Evolutionary conservation across 2,797 vertebrate genomes (phyloP).

Genomic region (Pantherophis vulpinus): DNA sequence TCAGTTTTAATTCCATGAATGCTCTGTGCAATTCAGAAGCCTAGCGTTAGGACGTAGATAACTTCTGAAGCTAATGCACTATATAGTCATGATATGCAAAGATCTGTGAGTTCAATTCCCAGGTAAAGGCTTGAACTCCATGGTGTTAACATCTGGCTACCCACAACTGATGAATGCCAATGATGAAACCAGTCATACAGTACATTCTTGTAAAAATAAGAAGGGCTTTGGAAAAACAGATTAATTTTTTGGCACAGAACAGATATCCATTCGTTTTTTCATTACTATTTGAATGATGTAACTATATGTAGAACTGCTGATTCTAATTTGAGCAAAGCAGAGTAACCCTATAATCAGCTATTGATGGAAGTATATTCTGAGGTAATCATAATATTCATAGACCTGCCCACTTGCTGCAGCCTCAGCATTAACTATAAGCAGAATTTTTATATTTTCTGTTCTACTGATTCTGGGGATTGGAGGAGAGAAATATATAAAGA

Average conservation of each 20-base stretch:
- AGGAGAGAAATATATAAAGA: neutral
- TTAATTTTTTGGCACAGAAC: neutral
- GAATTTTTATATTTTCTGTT: neutral
- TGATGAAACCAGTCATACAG: neutral
- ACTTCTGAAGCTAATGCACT: neutral
- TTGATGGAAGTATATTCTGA: neutral
- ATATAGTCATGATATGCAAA: neutral
- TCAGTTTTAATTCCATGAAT: neutral
- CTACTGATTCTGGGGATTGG: neutral
- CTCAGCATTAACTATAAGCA: neutral
- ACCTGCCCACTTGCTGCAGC: neutral
- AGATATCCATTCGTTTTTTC: neutral
- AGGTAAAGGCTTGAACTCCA: neutral
- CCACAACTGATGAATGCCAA: neutral
- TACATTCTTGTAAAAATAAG: neutral
- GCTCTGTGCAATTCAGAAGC: neutral
- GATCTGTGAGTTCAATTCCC: neutral
- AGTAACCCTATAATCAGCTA: neutral
- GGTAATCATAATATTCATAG: neutral
- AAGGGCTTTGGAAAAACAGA: neutral
- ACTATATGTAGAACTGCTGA: neutral
- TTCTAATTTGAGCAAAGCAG: neutral
- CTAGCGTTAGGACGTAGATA: neutral
- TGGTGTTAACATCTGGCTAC: neutral
- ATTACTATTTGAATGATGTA: neutral